Evolutionary conservation across 2,888 invertebrate genomes (phyloP), one percentile per base, ranked within the genome.

Genomic region (Uropetala carovei): DNA sequence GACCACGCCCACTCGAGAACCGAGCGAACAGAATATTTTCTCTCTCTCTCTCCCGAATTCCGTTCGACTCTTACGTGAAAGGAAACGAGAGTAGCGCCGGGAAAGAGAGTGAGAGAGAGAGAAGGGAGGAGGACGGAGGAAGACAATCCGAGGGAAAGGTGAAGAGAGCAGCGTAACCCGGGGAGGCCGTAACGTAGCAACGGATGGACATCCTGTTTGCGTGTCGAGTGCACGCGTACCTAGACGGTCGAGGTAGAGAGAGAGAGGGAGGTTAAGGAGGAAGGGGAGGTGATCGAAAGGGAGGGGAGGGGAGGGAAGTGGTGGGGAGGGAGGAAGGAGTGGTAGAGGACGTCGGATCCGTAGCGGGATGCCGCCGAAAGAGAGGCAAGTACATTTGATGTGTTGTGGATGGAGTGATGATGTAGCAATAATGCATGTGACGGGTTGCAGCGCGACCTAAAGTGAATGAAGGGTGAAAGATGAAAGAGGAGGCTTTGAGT

Each of bases 151-250:
- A 75, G 27, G n/a, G 75, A 11, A 75, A 75, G 68, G 68, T 68
- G 68, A 68, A 75, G 75, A 75, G 75, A 75, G 75, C 22, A 11
- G 22, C 75, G 22, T 27, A 0, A 27, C 22, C 59, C 30, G 30
- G 16, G 27, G 5, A 75, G 27, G 75, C 27, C 75, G 75, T 75
- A 75, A 14, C 75, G 22, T 75, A 75, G 75, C 75, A 75, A 75
- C 75, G 75, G 75, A 75, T 27, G 75, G 75, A 68, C 68, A 22
- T 68, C 75, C 75, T 27, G 27, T 27, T 75, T 75, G 86, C 56
- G 64, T 68, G 89, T 43, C 43, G 30, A 89, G 18, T 58, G 64
- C 89, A 89, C 89, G 89, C 89, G 89, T 89, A 64, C 89, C 89
- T 64, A 64, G 13, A 30, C 89, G 18, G 30, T 18, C 43, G 30